Conservation (phyloP, 2,113 vertebrate genomes). For the Channa argus region DNA sequence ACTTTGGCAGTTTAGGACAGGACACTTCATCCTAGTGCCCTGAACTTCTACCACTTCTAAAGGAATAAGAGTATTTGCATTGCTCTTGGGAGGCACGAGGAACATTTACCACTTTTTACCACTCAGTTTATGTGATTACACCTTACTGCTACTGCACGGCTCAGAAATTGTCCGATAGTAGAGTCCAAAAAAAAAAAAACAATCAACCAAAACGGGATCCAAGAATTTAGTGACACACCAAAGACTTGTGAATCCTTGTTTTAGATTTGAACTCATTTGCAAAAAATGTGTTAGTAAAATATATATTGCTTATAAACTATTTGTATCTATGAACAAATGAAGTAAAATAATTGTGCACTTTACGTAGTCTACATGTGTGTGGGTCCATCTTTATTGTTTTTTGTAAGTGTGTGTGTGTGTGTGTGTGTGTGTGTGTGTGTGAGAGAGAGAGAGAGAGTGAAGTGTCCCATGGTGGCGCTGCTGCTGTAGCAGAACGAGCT, state of each 20-base stretch:
- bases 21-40: neutral
- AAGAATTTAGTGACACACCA: too few species aligned
- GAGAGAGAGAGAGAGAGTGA: conserved; percentile 7
- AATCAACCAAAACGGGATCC: too few species aligned
- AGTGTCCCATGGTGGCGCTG: conserved; percentile 22
- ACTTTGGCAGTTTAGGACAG: neutral
- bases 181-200: too few species aligned
- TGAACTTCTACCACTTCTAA: neutral
- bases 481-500: conserved; percentile 59
- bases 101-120: neutral
- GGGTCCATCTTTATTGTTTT: too few species aligned
- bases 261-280: too few species aligned
- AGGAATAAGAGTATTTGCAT: neutral
- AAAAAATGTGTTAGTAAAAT: too few species aligned
- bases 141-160: neutral
- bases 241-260: too few species aligned
- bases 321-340: too few species aligned
- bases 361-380: too few species aligned
- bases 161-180: too few species aligned
- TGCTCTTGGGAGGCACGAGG: neutral
- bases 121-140: neutral
- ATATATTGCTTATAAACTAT: too few species aligned
- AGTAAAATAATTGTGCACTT: too few species aligned
- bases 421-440: conserved; percentile 10
- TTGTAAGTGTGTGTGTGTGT: conserved; percentile 6